Evolutionary conservation across 2,113 vertebrate genomes (phyloP).

Genomic region (Pygathrix nemaeus): DNA sequence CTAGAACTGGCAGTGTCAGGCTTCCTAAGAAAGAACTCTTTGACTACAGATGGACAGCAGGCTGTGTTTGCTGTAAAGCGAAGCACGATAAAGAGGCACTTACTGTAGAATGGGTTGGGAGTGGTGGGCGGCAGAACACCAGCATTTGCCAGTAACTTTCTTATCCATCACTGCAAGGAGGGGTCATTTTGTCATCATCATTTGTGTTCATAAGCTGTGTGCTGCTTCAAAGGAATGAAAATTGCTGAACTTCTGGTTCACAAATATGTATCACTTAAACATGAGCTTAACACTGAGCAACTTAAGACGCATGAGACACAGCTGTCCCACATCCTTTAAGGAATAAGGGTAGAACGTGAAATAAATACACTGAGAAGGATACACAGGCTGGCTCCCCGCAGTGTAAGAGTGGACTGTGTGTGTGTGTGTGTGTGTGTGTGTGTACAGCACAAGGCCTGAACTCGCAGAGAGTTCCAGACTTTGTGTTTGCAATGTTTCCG

Average conservation of each 20-base stretch:
- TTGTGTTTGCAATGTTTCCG: fast-evolving
- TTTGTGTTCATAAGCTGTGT: background rate
- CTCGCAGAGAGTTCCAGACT: fast-evolving
- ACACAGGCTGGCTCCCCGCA: fast-evolving
- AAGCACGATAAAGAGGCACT: fast-evolving
- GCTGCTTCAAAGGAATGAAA: background rate
- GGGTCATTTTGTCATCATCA: fast-evolving
- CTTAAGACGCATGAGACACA: background rate
- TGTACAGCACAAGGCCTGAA: fast-evolving
- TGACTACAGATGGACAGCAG: fast-evolving
- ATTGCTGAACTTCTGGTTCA: background rate
- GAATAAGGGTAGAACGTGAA: fast-evolving
- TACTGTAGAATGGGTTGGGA: fast-evolving
- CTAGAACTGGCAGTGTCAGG: background rate
- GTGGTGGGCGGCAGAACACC: background rate
- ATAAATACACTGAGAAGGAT: fast-evolving
- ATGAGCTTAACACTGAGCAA: background rate
- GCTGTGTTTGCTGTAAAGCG: fast-evolving
- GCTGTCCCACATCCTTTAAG: fast-evolving
- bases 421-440: fast-evolving
- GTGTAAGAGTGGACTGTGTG: fast-evolving
- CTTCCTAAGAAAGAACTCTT: background rate
- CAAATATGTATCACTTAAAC: fast-evolving
- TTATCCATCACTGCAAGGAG: background rate
- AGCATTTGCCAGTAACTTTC: background rate